Evolutionary conservation across 2,113 vertebrate species (phyloP).

Genomic region (Platycercus adscitus): DNA sequence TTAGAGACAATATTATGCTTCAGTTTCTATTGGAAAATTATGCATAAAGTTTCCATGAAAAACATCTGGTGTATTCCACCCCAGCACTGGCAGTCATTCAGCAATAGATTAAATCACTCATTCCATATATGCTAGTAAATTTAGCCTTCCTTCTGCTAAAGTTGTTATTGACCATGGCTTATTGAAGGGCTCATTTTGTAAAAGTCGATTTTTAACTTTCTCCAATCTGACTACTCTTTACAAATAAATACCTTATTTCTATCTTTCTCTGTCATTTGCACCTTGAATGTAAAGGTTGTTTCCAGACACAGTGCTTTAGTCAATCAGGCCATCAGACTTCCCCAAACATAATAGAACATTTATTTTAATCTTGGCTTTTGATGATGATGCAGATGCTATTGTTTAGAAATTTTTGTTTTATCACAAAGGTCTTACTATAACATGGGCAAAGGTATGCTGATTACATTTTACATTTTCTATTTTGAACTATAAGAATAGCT

Average conservation of each 20-base stretch:
- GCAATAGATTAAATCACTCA: constrained; percentile 25
- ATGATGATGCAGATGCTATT: not conserved
- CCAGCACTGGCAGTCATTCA: constrained; percentile 21
- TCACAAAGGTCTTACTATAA: not conserved
- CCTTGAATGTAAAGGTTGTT: not conserved
- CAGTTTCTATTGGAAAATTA: constrained; percentile 46
- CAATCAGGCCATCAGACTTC: not conserved
- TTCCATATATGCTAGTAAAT: constrained; percentile 43
- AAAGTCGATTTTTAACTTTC: not conserved
- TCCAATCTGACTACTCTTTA: not conserved
- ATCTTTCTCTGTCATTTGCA: not conserved
- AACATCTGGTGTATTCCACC: constrained; percentile 55
- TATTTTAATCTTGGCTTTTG: constrained; percentile 13
- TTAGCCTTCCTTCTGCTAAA: constrained; percentile 38
- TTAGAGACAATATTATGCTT: constrained; percentile 1
- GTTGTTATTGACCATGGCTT: constrained; percentile 20
- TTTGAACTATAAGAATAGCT: not conserved
- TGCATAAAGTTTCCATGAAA: constrained; percentile 47
- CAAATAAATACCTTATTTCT: not conserved
- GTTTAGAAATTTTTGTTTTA: not conserved
- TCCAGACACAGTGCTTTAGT: not conserved
- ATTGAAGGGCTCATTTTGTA: not conserved
- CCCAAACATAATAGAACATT: not conserved
- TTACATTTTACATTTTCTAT: not conserved
- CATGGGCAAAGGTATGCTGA: not conserved